These are phyloP conservation scores for Asobara japonica DNA, from an alignment of 1,140 invertebrate genomes.

Conservation along the genomic window DNA sequence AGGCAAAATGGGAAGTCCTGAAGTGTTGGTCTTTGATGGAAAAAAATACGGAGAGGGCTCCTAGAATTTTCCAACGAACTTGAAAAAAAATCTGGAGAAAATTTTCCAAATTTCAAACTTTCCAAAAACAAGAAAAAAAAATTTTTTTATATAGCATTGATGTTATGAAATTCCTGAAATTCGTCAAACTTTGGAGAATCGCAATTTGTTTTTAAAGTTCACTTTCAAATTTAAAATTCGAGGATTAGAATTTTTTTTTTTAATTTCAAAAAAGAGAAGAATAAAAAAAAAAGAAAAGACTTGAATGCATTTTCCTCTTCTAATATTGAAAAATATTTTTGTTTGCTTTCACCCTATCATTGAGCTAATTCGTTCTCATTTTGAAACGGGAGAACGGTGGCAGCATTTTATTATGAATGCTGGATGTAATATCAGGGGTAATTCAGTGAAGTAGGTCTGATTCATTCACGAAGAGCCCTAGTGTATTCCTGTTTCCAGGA, in stretches of 20 bases:
- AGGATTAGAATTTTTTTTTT: no score
- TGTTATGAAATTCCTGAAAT: no score
- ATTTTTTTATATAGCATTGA: no score
- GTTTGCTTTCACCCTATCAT: not conserved
- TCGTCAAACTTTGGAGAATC: no score
- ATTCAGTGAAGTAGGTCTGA: conserved; percentile 2
- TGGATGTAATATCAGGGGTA: not conserved
- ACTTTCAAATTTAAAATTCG: no score
- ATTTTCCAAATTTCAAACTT: no score
- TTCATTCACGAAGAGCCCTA: not conserved
- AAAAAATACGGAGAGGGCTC: not conserved
- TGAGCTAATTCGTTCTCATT: not conserved
- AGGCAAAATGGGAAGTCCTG: not conserved
- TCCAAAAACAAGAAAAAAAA: not conserved
- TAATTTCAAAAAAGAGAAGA: no score
- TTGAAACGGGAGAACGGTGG: not conserved
- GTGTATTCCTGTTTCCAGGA: conserved; percentile 8
- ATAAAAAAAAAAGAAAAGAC: not conserved
- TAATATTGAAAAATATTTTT: not conserved
- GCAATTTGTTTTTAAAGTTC: no score
- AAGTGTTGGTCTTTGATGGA: not conserved
- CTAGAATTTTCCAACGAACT: not conserved
- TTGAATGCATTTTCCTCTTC: not conserved
- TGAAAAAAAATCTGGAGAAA: not conserved
- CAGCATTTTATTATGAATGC: not conserved